phyloP scores from a whole-genome alignment of 2,888 invertebrate species.

The Pasiphila rectangulata region DNA sequence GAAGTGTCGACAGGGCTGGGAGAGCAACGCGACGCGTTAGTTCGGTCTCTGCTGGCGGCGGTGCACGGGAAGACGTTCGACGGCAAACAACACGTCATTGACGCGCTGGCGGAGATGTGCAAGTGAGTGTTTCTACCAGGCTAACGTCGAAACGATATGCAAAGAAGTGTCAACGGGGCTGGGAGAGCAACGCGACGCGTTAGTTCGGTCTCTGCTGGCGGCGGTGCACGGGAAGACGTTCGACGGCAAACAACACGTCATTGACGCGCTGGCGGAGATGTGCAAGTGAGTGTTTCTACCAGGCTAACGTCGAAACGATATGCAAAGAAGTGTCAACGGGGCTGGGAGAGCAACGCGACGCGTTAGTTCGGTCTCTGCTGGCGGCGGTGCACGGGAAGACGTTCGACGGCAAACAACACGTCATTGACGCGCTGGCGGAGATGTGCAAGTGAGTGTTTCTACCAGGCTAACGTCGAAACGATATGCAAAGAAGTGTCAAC shows the following conservation, averaged over 20 bases:
- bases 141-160: slow-evolving; percentile 90
- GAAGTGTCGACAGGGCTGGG: slow-evolving; percentile 83
- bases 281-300: slow-evolving; percentile 85
- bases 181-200: slow-evolving; percentile 81
- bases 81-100: slow-evolving; percentile 91
- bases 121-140: slow-evolving; percentile 84
- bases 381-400: slow-evolving; percentile 90
- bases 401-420: slow-evolving; percentile 93
- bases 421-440: slow-evolving; percentile 88
- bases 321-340: slow-evolving; percentile 83
- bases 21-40: slow-evolving; percentile 82
- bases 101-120: slow-evolving; percentile 89
- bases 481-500: too few species aligned
- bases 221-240: slow-evolving; percentile 92
- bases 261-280: slow-evolving; percentile 88
- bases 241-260: slow-evolving; percentile 92
- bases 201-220: slow-evolving; percentile 84
- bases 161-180: slow-evolving; percentile 82
- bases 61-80: slow-evolving; percentile 92
- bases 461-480: too few species aligned
- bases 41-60: slow-evolving; percentile 85
- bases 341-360: slow-evolving; percentile 83
- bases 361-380: slow-evolving; percentile 84
- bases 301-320: slow-evolving; percentile 90
- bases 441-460: slow-evolving; percentile 89